Base-by-base conservation (phyloP, 2,888 invertebrate species). In the Hetaerina titia region DNA sequence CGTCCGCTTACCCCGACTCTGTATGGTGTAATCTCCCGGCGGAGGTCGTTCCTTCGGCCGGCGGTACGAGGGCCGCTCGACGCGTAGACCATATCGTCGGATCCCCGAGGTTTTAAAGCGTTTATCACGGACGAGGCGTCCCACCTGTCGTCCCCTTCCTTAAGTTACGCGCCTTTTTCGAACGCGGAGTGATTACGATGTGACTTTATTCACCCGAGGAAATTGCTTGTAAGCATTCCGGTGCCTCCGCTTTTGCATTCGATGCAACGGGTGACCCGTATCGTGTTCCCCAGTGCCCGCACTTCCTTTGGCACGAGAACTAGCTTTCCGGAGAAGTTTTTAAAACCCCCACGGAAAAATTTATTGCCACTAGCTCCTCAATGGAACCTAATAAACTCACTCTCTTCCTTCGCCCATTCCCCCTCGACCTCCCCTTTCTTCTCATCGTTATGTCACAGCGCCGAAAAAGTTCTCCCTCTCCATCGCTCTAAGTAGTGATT, bases 401-500 rank as follows among this genome's bases (percentile, higher is more conserved):
- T 81, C 81, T 31, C 81, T 15, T 4, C 31, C 11, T 31, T 11
- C 60, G 1, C 60, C 60, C 60, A 60, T 60, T 17, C 60, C 60
- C 17, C 60, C 60, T 17, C 60, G 11, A 15, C 60, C 60, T 17
- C 60, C 60, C 60, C 60, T 60, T 60, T 17, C 45, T 31, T 45
- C 64, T 64, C 90, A 64, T 90, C 90, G 63, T 63, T 31, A 63
- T 92, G 92, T 92, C 69, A 89, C 57, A 58, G 57, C 57, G 22
- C 57, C 56, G 31, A n/a, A 81, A 69, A 90, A 90, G 90, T 90
- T 90, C 64, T 64, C 90, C 90, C 64, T 90, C n/a, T 64, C 56
- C 45, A 19, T 92, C 22, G 92, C 69, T 92, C 69, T 64, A 92
- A 63, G 69, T 92, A 92, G 92, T 92, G 74, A n/a, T 22, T n/a